These are phyloP conservation scores for Hippocampus abdominalis DNA, from an alignment of 2,113 vertebrate species.

Conservation along the genomic window DNA sequence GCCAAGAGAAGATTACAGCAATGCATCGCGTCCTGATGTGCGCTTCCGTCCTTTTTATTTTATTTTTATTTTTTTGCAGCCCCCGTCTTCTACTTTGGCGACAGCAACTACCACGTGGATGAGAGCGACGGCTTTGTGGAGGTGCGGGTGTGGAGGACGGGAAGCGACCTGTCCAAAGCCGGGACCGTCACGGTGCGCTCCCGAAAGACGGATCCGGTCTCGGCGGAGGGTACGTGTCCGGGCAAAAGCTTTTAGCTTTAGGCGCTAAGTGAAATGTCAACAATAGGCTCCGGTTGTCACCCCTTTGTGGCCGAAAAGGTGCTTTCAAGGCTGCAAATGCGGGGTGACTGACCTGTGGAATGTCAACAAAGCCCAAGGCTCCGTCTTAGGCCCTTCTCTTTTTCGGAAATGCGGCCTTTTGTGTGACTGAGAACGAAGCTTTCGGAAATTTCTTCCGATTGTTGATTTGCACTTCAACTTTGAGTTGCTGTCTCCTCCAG, in stretches of 20 bases:
- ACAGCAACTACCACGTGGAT: conserved; percentile 78
- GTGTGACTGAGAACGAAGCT: conserved; percentile 29
- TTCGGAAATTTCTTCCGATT: conserved; percentile 41
- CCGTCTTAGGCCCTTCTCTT: conserved; percentile 15
- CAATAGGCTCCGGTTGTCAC: conserved; percentile 39
- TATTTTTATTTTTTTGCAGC: conserved; percentile 64
- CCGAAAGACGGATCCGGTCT: conserved; percentile 80
- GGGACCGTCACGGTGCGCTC: conserved; percentile 87
- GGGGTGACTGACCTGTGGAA: conserved; percentile 45
- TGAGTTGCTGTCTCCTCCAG: conserved; percentile 19
- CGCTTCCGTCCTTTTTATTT: conserved; percentile 8
- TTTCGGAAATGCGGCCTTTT: conserved; percentile 5
- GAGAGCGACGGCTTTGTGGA: conserved; percentile 85
- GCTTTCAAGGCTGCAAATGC: conserved; percentile 28
- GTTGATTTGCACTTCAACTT: conserved; percentile 28
- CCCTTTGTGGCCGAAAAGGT: conserved; percentile 26
- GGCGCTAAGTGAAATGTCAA: conserved; percentile 32
- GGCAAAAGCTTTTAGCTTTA: conserved; percentile 8
- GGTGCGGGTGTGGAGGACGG: conserved; percentile 84
- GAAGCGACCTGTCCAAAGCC: conserved; percentile 83
- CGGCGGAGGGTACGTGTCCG: conserved; percentile 81
- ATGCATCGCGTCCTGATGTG: conserved; percentile 20
- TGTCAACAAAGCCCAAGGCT: conserved; percentile 47
- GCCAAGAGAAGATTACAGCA: conserved; percentile 24
- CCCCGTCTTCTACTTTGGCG: conserved; percentile 87